Conservation (phyloP, 2,888 invertebrate species). For the Platycheirus rosarum region DNA sequence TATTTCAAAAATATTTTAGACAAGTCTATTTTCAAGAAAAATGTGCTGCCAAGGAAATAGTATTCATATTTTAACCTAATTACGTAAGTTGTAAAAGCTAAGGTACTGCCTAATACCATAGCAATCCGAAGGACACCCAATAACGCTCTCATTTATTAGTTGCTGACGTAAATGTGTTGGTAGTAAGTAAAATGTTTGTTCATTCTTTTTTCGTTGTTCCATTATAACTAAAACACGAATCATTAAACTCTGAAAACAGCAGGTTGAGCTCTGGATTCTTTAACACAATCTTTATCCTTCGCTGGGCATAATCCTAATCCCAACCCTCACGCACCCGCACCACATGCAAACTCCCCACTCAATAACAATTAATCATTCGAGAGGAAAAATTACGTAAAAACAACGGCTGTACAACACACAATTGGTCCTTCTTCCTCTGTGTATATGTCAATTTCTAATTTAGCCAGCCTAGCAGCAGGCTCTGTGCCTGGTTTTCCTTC, state of each 20-base stretch:
- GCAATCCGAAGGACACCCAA: no score
- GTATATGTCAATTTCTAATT: slow-evolving; percentile 65
- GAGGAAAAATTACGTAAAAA: slow-evolving; percentile 70
- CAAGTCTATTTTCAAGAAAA: no score
- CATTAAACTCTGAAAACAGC: slow-evolving; percentile 28
- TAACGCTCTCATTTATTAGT: no score
- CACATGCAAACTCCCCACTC: slow-evolving; percentile 60
- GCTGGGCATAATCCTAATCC: slow-evolving; percentile 35
- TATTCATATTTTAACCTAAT: no score
- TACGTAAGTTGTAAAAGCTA: no score
- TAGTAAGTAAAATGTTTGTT: not conserved
- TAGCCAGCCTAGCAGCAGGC: slow-evolving; percentile 55
- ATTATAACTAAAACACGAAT: slow-evolving; percentile 20
- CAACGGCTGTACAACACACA: slow-evolving; percentile 65
- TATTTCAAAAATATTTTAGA: no score
- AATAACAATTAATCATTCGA: slow-evolving; percentile 71
- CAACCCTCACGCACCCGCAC: no score
- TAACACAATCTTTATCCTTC: slow-evolving; percentile 26
- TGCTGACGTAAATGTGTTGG: no score
- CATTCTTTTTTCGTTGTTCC: slow-evolving; percentile 7
- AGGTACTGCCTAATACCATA: no score
- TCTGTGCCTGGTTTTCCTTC: slow-evolving; percentile 8
- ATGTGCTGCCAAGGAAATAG: no score
- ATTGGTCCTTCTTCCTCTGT: slow-evolving; percentile 43
- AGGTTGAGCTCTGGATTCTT: slow-evolving; percentile 14